These are phyloP conservation scores for Crocallis elinguaria DNA, from an alignment of 2,888 invertebrate species.

Conservation along the genomic window DNA sequence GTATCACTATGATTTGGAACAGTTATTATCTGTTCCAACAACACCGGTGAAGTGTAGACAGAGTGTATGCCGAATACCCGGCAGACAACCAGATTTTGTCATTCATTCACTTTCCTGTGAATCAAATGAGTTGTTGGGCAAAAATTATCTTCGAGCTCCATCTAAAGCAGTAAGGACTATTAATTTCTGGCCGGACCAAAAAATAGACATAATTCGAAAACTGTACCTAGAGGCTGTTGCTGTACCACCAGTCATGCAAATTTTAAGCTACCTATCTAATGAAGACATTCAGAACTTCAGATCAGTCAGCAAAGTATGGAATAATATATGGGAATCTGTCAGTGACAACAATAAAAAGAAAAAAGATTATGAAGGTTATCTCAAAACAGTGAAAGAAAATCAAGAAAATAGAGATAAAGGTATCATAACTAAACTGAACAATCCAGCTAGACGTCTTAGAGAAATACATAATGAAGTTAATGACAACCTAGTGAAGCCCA, in stretches of 20 bases:
- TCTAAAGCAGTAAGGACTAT: conserved; percentile 47
- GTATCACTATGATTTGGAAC: conserved; percentile 44
- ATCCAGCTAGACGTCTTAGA: conserved; percentile 52
- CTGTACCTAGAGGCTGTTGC: conserved; percentile 55
- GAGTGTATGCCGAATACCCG: conserved; percentile 64
- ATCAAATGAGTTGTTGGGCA: conserved; percentile 55
- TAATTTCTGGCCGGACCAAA: conserved; percentile 65
- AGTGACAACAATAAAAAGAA: conserved; percentile 59
- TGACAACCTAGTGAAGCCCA: conserved; percentile 40
- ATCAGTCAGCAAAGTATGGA: conserved; percentile 70
- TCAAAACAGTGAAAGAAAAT: conserved; percentile 66
- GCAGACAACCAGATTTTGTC: conserved; percentile 65
- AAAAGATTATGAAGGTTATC: conserved; percentile 53
- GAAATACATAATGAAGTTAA: conserved; percentile 67
- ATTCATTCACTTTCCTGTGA: conserved; percentile 73
- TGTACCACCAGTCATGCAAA: conserved; percentile 64
- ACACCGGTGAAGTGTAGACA: conserved; percentile 74
- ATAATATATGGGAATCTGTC: conserved; percentile 61
- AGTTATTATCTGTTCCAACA: conserved; percentile 62
- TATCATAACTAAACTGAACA: conserved; percentile 43
- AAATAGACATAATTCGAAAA: conserved; percentile 71
- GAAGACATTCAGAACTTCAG: conserved; percentile 73
- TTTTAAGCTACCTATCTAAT: conserved; percentile 66
- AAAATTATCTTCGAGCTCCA: conserved; percentile 45
- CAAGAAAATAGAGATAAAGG: conserved; percentile 61